phyloP scores from a whole-genome alignment of 2,888 invertebrate species.

The Chloroclystis v-ata region DNA sequence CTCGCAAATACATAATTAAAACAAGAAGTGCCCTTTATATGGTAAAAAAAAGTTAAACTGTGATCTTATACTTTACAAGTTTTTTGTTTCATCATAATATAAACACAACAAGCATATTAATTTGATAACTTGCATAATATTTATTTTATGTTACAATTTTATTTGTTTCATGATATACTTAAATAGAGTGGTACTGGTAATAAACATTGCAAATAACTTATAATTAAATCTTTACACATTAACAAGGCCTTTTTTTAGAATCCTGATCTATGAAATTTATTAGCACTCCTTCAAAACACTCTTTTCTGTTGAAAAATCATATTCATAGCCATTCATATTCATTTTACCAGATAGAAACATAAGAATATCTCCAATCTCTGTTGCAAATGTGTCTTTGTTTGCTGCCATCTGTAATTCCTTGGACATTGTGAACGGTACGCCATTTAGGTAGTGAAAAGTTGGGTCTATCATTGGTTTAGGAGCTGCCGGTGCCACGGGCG shows the following conservation, averaged over 20 bases:
- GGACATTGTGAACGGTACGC: slow-evolving; percentile 75
- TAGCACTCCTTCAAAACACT: slow-evolving; percentile 75
- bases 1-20: no score
- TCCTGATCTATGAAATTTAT: no score
- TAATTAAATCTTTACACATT: background rate
- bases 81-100: no score
- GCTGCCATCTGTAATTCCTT: slow-evolving; percentile 64
- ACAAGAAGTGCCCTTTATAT: no score
- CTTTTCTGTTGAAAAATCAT: slow-evolving; percentile 75
- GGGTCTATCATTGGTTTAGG: slow-evolving; percentile 42
- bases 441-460: slow-evolving; percentile 71
- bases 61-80: no score
- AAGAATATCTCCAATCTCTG: slow-evolving; percentile 71
- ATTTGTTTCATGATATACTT: background rate
- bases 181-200: background rate
- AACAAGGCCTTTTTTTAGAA: background rate
- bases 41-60: no score
- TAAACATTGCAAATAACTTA: background rate
- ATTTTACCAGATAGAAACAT: slow-evolving; percentile 72
- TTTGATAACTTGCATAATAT: no score
- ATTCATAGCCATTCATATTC: slow-evolving; percentile 60
- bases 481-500: slow-evolving; percentile 48
- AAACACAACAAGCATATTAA: no score
- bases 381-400: slow-evolving; percentile 68
- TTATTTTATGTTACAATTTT: no score